Conservation (phyloP, 2,113 vertebrate genomes). For the Otolemur garnettii region DNA sequence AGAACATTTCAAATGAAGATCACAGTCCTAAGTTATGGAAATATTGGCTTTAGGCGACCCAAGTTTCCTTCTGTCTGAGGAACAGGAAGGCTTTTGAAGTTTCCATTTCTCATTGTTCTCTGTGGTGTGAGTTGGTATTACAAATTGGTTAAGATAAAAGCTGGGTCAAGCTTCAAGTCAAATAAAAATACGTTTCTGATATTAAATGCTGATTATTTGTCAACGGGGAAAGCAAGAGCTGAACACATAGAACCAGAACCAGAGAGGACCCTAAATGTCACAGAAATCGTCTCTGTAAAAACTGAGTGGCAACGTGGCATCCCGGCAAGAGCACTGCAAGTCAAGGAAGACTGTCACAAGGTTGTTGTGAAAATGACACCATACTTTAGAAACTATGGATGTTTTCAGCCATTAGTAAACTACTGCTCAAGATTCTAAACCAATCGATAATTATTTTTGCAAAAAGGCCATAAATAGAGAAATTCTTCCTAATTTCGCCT, state of each 20-base stretch:
- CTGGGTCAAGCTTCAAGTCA: constrained; percentile 66
- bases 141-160: constrained; percentile 58
- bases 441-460: constrained; percentile 54
- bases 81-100: neutral
- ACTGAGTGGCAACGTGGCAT: neutral
- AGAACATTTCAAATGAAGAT: neutral
- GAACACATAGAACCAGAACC: neutral
- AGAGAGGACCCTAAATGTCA: neutral
- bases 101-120: constrained; percentile 51
- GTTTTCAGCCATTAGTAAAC: constrained; percentile 56
- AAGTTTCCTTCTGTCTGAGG: constrained; percentile 28
- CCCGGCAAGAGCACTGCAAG: neutral
- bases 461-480: constrained; percentile 52
- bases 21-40: neutral
- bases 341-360: neutral
- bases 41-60: constrained; percentile 52
- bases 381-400: neutral
- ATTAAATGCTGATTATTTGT: constrained; percentile 48
- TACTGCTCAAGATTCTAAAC: constrained; percentile 36
- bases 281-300: neutral
- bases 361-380: neutral
- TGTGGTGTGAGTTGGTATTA: neutral
- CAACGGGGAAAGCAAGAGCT: constrained; percentile 34
- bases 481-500: constrained; percentile 35
- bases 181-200: constrained; percentile 58